A percentile compares a stretch with the other conserved stretches of the same genome.
These are phyloP conservation scores for Camelus dromedarius DNA, from an alignment of 2,113 vertebrate species.

Conservation along the genomic window DNA sequence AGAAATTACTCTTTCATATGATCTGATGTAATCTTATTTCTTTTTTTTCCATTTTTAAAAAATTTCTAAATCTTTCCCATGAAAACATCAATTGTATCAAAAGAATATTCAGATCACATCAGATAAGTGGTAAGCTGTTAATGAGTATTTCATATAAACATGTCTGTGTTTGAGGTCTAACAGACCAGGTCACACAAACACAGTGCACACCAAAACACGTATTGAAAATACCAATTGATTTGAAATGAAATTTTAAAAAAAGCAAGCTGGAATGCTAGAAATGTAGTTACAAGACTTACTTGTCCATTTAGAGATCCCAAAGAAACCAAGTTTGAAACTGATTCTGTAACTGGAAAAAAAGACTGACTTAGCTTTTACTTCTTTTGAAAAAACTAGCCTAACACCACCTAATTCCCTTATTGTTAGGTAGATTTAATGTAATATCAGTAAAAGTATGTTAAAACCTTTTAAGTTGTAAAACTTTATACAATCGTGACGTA, in stretches of 20 bases:
- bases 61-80: background rate
- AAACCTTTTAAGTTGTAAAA: background rate
- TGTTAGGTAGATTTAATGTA: background rate
- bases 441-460: background rate
- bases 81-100: background rate
- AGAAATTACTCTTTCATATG: background rate
- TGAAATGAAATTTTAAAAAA: background rate
- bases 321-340: background rate
- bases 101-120: background rate
- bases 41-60: background rate
- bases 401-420: background rate
- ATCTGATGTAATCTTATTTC: background rate
- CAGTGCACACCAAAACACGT: background rate
- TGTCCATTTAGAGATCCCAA: background rate
- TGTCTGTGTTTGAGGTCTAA: background rate
- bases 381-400: background rate
- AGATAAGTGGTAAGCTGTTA: background rate
- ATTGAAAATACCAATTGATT: background rate
- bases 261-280: background rate
- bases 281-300: background rate
- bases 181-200: background rate
- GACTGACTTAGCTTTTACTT: background rate
- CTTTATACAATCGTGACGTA: background rate
- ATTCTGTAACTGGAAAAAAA: background rate
- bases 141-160: background rate